Evolutionary conservation across 2,113 vertebrate species (phyloP), one percentile per base, ranked within the genome.

Genomic region (Porphyrio hochstetteri): DNA sequence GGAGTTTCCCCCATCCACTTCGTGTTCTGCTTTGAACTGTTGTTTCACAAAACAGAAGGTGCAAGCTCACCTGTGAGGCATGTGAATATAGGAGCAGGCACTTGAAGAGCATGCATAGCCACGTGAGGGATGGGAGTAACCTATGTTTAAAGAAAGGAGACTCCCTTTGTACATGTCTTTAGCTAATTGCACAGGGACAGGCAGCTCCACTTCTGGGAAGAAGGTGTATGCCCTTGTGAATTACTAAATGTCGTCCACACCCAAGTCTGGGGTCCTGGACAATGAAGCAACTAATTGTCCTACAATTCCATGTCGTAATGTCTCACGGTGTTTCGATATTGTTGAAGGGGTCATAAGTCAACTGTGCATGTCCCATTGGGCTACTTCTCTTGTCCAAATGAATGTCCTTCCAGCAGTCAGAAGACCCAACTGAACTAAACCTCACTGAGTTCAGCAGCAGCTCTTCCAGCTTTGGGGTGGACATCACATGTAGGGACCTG

Each of bases 211-310:
- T 78, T 88, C 76, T 93, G 88, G 60, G 70, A 91, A 90, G 77
- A 93, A 92, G 76, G 82, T 68, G 77, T 11, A 10, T 71, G 68
- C 68, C 86, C 56, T 67, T 52, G 52, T 96, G 81, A 93, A 69
- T 92, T 81, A 92, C 76, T 56, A 86, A 86, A 53, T 69, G n/a
- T 7, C 4, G 4, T 46, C 86, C 86, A 93, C 95, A 42, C 93
- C 94, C 91, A 79, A 23, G 57, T 64, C 74, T 86, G 81, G 70
- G 81, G 48, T 85, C 61, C 65, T 72, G 81, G 84, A 82, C 65
- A 95, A 18, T 48, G 81, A 94, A 25, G 21, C 68, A 70, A 77
- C 86, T 93, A 64, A 79, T 92, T 97, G 83, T 40, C 81, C 48
- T 64, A 5, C 57, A 64, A 0, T 71, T 82, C 35, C 36, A 61